phyloP scores from a whole-genome alignment of 2,113 vertebrate genomes.

The Melanerpes aurifrons region DNA sequence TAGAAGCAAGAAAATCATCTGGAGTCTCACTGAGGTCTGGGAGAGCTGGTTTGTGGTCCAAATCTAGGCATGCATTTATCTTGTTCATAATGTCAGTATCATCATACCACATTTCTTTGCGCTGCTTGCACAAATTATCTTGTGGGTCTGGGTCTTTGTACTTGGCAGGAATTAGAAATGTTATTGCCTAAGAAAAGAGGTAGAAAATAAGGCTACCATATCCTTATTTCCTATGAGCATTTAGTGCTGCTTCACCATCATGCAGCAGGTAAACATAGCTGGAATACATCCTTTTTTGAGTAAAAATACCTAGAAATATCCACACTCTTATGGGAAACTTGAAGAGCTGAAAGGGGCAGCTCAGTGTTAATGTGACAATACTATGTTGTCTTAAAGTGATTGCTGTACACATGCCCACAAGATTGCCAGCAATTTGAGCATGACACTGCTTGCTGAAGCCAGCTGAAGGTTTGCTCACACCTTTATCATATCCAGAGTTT shows the following conservation, averaged over 20 bases:
- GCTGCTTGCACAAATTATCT: neutral
- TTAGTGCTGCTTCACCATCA: neutral
- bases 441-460: neutral
- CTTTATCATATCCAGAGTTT: neutral
- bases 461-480: neutral
- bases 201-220: neutral
- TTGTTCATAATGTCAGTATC: neutral
- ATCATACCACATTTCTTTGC: neutral
- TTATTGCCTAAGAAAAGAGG: neutral
- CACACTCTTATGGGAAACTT: neutral
- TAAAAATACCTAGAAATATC: neutral
- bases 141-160: neutral
- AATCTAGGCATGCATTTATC: neutral
- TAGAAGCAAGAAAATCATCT: neutral
- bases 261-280: neutral
- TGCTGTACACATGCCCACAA: neutral
- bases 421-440: neutral
- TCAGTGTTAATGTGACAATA: neutral
- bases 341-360: neutral
- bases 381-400: neutral
- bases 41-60: neutral
- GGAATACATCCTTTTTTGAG: neutral
- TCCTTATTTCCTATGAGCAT: neutral
- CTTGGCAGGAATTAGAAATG: neutral
- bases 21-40: neutral